Evolutionary conservation across 2,888 invertebrate genomes (phyloP), one percentile per base, ranked within the genome.

Genomic region (Eupithecia abbreviata): DNA sequence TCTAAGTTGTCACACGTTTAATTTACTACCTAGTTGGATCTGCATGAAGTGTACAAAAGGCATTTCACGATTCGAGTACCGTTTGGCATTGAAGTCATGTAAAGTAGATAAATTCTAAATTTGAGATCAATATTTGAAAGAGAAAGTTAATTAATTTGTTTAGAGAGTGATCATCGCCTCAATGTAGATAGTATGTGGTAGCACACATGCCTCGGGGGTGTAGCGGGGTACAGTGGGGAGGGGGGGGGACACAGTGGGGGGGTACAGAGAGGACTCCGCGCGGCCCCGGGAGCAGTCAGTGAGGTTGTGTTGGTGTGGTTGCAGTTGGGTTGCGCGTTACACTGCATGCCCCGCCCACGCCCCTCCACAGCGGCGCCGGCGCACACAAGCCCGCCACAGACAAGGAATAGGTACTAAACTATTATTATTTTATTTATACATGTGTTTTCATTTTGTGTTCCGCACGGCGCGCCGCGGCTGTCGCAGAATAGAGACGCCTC

Each of bases 251-350:
- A 62, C 77, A 74, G 75, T 30, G 62, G 62, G 62, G 74, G 62
- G 62, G 62, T 30, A 10, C 62, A 10, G 58, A 10, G 58, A 30
- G 10, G 18, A 58, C 3, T 18, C 62, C 12, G 30, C 62, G 58
- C 30, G 62, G 62, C 30, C n/a, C 15, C 76, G 77, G 78, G 75
- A 79, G 82, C 91, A 87, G 91, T 91, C 75, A 93, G 92, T 94
- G 93, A 94, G 93, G 91, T 93, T 92, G 93, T 93, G 92, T 58
- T 94, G 93, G 92, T 95, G 96, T 96, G 97, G 96, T 97, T 97
- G 97, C 97, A 98, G 97, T 97, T 96, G 97, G 97, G 96, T 97
- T 97, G 96, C 97, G 97, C 96, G 97, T 97, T 96, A 97, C 97
- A 96, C 97, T 97, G 97, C 97, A 97, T 97, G 97, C 97, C 96